These are phyloP conservation scores for Callosobruchus maculatus DNA, from an alignment of 2,888 invertebrate species.

Conservation along the genomic window DNA sequence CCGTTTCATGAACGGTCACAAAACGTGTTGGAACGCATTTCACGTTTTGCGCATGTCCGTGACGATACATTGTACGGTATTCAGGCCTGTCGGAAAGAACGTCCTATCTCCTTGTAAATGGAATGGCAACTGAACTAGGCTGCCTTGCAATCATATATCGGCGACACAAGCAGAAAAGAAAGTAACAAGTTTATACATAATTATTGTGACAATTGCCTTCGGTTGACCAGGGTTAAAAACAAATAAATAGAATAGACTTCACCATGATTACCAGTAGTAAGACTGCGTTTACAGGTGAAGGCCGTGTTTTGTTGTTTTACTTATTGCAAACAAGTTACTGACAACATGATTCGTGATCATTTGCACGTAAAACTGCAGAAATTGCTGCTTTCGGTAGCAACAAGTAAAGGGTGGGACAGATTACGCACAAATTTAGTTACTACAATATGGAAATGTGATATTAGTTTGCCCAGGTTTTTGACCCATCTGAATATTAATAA, in stretches of 20 bases:
- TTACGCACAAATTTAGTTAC: too few species aligned
- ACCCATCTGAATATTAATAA: too few species aligned
- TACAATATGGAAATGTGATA: too few species aligned
- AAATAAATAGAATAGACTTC: background rate
- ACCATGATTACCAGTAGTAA: background rate
- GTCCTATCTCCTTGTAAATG: background rate
- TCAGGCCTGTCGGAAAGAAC: too few species aligned
- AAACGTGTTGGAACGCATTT: too few species aligned
- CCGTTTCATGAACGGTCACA: too few species aligned
- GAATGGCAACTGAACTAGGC: background rate
- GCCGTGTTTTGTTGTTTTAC: background rate
- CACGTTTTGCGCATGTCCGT: too few species aligned
- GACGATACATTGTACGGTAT: background rate
- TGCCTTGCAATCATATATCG: background rate
- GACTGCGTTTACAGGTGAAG: background rate
- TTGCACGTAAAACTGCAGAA: too few species aligned
- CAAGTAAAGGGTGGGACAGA: too few species aligned
- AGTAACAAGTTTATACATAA: background rate
- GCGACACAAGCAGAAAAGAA: background rate
- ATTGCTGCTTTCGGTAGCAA: too few species aligned
- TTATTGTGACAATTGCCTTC: background rate
- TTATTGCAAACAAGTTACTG: background rate
- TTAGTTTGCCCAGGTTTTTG: too few species aligned
- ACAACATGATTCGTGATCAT: background rate
- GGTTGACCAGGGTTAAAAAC: background rate